Conservation (phyloP, 2,797 vertebrate genomes). For the Semaprochilodus insignis region DNA sequence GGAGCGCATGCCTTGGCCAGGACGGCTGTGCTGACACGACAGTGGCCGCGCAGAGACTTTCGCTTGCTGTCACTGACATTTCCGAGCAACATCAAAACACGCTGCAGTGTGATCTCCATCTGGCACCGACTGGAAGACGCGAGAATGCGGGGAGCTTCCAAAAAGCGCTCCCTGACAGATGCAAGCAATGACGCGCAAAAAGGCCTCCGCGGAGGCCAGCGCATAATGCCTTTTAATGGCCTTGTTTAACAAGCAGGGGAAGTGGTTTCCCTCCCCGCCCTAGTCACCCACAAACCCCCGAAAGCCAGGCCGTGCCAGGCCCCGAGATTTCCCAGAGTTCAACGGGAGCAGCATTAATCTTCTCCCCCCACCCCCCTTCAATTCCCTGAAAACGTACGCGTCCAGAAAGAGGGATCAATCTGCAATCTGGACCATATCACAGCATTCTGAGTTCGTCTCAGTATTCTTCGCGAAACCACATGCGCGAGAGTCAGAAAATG, state of each 20-base stretch:
- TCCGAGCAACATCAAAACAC: conserved; percentile 47
- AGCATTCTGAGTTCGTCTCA: conserved; percentile 52
- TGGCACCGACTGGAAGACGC: conserved; percentile 64
- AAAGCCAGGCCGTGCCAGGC: conserved; percentile 62
- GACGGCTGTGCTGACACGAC: not conserved
- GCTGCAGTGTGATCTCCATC: conserved; percentile 61
- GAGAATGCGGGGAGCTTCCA: conserved; percentile 56
- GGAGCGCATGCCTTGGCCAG: not conserved
- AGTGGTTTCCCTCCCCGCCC: conserved; percentile 71
- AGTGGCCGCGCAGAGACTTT: not conserved
- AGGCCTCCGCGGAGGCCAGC: conserved; percentile 66
- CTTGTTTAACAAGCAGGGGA: conserved; percentile 82
- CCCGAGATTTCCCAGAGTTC: conserved; percentile 79
- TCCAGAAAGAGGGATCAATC: conserved; percentile 63
- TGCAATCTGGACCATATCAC: conserved; percentile 72
- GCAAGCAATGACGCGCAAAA: conserved; percentile 73
- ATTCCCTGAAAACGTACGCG: conserved; percentile 68
- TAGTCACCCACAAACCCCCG: conserved; percentile 76
- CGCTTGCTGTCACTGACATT: conserved; percentile 32
- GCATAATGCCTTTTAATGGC: conserved; percentile 78
- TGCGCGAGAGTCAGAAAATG: conserved; percentile 59
- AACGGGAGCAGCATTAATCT: conserved; percentile 76
- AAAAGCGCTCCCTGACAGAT: conserved; percentile 73
- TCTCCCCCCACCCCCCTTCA: conserved; percentile 59
- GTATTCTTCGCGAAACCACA: conserved; percentile 62